phyloP scores from a whole-genome alignment of 2,113 vertebrate genomes.

The Hystrix cristata region DNA sequence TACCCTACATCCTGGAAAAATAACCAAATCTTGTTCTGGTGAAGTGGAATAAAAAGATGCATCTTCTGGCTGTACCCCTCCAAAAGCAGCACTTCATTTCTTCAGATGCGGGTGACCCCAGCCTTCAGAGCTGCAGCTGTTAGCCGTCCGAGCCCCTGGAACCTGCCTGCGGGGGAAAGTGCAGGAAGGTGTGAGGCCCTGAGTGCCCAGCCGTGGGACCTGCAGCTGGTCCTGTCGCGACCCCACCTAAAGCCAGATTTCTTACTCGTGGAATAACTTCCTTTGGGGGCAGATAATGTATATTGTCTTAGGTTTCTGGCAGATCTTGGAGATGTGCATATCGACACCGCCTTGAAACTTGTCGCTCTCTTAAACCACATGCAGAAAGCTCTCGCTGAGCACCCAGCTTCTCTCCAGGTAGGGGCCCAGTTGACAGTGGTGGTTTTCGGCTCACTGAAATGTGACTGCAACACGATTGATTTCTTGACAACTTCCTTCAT shows the following conservation, averaged over 20 bases:
- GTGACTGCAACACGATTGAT: background rate
- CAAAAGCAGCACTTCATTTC: background rate
- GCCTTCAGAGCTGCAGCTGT: background rate
- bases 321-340: background rate
- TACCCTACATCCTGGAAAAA: background rate
- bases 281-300: background rate
- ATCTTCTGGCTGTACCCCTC: background rate
- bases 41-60: background rate
- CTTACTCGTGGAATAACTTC: background rate
- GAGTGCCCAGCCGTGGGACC: too few species aligned
- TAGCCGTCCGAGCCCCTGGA: background rate
- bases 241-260: background rate
- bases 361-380: background rate
- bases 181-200: background rate
- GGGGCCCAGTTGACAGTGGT: background rate
- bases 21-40: conserved; percentile 34
- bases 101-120: background rate
- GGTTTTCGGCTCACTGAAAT: background rate
- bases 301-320: background rate
- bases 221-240: background rate
- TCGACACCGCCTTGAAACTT: background rate
- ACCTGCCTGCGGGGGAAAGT: background rate
- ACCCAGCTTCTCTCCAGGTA: accelerated
- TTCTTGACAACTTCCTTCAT: background rate
- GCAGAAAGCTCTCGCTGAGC: background rate